These are phyloP conservation scores for Sepioteuthis lessoniana DNA, from an alignment of 2,888 invertebrate genomes.

Conservation along the genomic window DNA sequence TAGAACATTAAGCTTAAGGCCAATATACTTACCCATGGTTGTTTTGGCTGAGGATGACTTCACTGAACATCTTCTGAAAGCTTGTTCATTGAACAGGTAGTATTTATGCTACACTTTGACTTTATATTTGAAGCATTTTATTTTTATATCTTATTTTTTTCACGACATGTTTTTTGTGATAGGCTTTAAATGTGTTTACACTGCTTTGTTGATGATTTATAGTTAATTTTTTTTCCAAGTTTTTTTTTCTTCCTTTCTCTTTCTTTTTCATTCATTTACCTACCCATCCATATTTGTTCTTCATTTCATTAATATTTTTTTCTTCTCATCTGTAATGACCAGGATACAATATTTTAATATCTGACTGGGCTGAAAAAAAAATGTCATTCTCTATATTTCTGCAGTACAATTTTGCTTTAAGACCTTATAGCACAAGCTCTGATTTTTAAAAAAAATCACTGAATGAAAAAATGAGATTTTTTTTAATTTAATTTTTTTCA, in stretches of 20 bases:
- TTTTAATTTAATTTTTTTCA: not conserved
- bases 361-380: conserved; percentile 11
- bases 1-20: not conserved
- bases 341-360: conserved; percentile 24
- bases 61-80: not conserved
- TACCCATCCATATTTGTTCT: not conserved
- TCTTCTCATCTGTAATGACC: not conserved
- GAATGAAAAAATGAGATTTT: not conserved
- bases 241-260: not conserved
- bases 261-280: not conserved
- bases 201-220: conserved; percentile 15
- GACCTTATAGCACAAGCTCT: not conserved
- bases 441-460: not conserved
- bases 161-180: conserved; percentile 33
- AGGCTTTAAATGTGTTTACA: not conserved
- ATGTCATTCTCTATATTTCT: not conserved
- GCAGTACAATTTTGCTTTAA: not conserved
- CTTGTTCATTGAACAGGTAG: not conserved
- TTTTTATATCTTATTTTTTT: not conserved
- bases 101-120: not conserved
- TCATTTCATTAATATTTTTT: not conserved
- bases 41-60: not conserved
- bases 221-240: not conserved
- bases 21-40: not conserved
- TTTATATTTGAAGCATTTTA: not conserved